Base-by-base conservation (phyloP, 2,113 vertebrate species). In the Herpailurus yagouaroundi region DNA sequence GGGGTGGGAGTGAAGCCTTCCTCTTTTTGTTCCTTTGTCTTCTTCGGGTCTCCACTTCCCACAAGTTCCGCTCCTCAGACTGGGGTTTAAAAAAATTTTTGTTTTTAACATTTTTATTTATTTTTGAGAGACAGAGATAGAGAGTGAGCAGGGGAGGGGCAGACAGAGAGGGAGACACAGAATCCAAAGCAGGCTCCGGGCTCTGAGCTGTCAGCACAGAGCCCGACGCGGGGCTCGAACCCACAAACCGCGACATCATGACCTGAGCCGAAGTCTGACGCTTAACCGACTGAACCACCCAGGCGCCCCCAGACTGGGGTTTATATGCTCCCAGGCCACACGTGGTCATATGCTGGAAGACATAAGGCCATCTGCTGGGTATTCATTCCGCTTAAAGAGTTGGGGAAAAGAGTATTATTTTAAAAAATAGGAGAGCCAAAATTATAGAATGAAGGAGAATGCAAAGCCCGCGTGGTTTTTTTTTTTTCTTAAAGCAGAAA, bases 371-470 rank as follows among this genome's bases (percentile, higher is more conserved):
- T 86, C 60, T 92, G 45, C 88, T 89, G 73, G 48, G 60, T 50
- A 64, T 90, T 95, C 63, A 68, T 79, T 96, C 68, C 71, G 80
- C 48, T 93, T 74, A 64, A 90, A 85, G 64, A 82, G 33, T 29
- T 92, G 69, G 25, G 60, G 83, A 96, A 95, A 92, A 89, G 50
- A 95, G 91, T 68, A 95, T 95, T 87, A 48, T 87, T 88, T 88
- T 76, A 41, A 76, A 48, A 57, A 36, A 45, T 89, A 89, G 33
- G 60, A 66, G 55, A 92, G 88, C 33, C 60, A 92, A 95, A 94
- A 77, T 87, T 82, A n/a, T 36, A 60, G 84, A 84, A 76, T 33
- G 41, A 95, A 95, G 52, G 45, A 79, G 80, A 86, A 87, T 90
- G 63, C 9, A 92, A 80, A 80, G 52, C 73, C 16, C 23, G 68